These are phyloP conservation scores for Harpagoxenus sublaevis DNA, from an alignment of 2,888 invertebrate species.

Conservation along the genomic window DNA sequence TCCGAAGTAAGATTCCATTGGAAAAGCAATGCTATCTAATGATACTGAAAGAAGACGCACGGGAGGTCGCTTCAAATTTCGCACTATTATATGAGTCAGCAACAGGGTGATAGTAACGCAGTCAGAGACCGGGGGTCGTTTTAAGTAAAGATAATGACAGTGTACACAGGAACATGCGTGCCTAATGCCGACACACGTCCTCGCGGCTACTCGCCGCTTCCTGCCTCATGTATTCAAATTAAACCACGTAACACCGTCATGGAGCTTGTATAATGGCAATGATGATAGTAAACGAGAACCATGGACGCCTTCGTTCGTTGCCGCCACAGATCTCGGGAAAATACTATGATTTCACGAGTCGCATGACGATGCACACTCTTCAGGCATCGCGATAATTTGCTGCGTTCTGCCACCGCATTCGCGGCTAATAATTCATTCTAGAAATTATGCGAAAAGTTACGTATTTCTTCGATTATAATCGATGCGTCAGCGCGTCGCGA, in stretches of 20 bases:
- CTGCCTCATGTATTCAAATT: conserved; percentile 84
- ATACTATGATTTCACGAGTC: conserved; percentile 56
- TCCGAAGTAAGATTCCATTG: neutral
- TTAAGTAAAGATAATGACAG: conserved; percentile 74
- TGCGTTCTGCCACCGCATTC: conserved; percentile 16
- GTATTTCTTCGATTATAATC: neutral
- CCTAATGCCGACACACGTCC: conserved; percentile 76
- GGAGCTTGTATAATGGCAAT: conserved; percentile 76
- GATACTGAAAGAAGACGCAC: conserved; percentile 57
- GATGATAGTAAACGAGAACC: conserved; percentile 79
- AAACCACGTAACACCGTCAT: conserved; percentile 78
- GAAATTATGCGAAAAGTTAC: conserved; percentile 21
- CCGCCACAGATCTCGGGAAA: conserved; percentile 42
- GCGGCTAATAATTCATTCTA: conserved; percentile 34
- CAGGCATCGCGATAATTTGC: conserved; percentile 35
- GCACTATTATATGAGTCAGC: conserved; percentile 72
- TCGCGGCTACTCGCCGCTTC: conserved; percentile 71
- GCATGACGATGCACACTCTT: conserved; percentile 66
- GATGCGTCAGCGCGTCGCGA: neutral
- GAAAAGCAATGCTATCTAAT: conserved; percentile 29
- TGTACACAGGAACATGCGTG: conserved; percentile 80
- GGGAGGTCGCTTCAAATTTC: conserved; percentile 72
- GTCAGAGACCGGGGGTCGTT: conserved; percentile 60
- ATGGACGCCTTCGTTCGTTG: conserved; percentile 61
- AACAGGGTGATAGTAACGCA: conserved; percentile 21